Evolutionary conservation across 1,140 invertebrate genomes (phyloP), one percentile per base, ranked within the genome.

Genomic region (Goniozus legneri): DNA sequence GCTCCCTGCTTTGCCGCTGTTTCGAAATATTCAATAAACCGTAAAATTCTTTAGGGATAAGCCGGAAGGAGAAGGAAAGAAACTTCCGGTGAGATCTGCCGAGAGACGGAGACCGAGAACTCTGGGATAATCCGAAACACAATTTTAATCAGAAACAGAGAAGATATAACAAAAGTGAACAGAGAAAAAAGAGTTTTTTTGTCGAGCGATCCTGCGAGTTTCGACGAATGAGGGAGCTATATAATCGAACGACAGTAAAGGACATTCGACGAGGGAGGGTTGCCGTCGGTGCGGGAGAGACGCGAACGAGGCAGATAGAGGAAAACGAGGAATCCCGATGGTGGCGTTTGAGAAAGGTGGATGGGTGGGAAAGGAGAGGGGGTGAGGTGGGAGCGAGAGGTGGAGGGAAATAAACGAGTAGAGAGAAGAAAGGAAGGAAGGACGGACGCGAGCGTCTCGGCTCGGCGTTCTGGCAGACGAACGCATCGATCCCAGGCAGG

Each of bases 401-500:
- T 13, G 30, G 14, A 34, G 22, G 39, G 40, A 12, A n/a, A n/a
- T 3, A 30, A 32, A 1, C 10, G 20, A 33, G 24, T 21, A 37
- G 40, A 47, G 37, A 47, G 39, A 50, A 39, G 50, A 54, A 50
- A 52, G 49, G 56, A 58, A 54, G 48, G 57, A 60, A 65, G 62
- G 66, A 70, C 69, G 65, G 65, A 67, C 61, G 64, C 62, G 65
- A 66, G 64, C 67, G 71, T 73, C 71, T 72, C 70, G 59, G 54
- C 54, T 57, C 59, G 67, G 64, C 60, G 69, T 72, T 75, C 69
- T 73, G 71, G 73, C 73, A 75, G 73, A 75, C 71, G 71, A 75
- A 75, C 70, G 71, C 73, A 74, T 76, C 71, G 71, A 76, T 75
- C 71, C 71, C 71, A 70, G 71, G 68, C 69, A 62, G 71, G 71